phyloP scores from a whole-genome alignment of 2,113 vertebrate species.

The Falcunculus frontatus region DNA sequence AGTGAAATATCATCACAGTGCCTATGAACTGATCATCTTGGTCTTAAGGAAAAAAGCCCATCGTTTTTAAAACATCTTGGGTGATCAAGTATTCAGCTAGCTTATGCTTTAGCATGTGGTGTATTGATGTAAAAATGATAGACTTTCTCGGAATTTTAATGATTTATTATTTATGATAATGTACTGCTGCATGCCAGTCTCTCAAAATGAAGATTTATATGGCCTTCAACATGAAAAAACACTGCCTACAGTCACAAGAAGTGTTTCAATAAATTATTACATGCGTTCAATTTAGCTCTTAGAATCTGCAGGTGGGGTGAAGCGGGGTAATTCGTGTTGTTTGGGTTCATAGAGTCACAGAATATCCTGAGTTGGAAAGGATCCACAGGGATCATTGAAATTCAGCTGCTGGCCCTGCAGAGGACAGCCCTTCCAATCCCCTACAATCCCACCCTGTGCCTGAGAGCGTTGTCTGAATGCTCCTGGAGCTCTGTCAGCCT shows the following conservation, averaged over 20 bases:
- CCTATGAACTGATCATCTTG: background rate
- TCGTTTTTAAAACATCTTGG: background rate
- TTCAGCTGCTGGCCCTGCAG: background rate
- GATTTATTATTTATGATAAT: conserved; percentile 32
- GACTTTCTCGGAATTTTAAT: background rate
- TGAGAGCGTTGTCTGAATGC: background rate
- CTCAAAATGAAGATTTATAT: conserved; percentile 31
- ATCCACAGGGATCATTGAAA: background rate
- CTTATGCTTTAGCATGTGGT: background rate
- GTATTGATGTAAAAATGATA: background rate
- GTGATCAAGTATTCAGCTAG: background rate
- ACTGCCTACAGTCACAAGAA: background rate
- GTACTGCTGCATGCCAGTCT: background rate
- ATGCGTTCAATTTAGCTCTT: background rate
- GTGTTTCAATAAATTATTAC: background rate
- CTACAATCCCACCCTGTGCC: background rate
- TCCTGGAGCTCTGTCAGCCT: background rate
- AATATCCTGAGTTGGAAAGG: background rate
- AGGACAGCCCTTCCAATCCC: background rate
- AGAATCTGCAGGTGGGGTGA: background rate
- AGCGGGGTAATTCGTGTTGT: background rate
- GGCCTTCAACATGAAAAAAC: background rate
- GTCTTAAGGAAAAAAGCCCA: background rate
- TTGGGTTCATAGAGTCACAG: background rate
- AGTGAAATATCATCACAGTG: background rate